Evolutionary conservation across 2,113 vertebrate genomes (phyloP).

Genomic region (Ovibos moschatus): DNA sequence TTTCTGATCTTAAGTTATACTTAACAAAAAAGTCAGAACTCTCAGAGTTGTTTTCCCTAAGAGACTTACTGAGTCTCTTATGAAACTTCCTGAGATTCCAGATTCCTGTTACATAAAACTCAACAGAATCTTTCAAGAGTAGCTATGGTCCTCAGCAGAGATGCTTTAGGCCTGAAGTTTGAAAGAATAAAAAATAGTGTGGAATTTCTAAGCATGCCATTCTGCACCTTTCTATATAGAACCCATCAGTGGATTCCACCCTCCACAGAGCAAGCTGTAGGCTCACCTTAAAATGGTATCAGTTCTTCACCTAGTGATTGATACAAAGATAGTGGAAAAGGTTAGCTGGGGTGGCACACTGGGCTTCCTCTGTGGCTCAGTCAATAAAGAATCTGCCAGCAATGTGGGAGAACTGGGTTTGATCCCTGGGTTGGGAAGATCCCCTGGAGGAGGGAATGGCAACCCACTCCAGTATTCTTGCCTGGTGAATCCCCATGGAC

Average conservation of each 20-base stretch:
- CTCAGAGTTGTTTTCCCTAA: neutral
- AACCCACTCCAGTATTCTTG: neutral
- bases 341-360: neutral
- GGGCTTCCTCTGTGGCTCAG: neutral
- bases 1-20: neutral
- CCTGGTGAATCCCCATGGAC: neutral
- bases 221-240: neutral
- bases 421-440: neutral
- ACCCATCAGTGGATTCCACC: neutral
- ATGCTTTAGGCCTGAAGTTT: neutral
- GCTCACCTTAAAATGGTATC: neutral
- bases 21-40: neutral
- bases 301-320: neutral
- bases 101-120: neutral
- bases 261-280: neutral
- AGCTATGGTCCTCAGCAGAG: neutral
- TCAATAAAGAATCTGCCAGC: neutral
- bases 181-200: neutral
- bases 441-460: neutral
- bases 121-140: neutral
- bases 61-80: neutral
- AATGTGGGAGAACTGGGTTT: neutral
- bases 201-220: neutral
- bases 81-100: neutral
- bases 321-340: neutral